Base-by-base conservation (phyloP, 2,888 invertebrate genomes). In the Metallyticus violacea region DNA sequence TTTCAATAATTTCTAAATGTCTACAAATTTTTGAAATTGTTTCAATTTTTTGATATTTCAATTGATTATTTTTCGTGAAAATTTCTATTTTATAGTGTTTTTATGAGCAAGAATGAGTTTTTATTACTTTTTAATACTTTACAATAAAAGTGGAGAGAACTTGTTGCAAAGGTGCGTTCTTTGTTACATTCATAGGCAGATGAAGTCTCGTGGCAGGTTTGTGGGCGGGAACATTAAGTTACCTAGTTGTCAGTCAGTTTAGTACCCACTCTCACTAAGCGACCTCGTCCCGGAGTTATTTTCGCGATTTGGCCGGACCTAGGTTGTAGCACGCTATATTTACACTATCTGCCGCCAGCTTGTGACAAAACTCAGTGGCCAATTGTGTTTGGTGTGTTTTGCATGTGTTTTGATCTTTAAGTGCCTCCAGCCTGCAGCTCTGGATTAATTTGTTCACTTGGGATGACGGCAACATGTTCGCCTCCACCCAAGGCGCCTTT, bases 381-480 rank as follows among this genome's bases (percentile, higher is more conserved):
- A 22, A 62, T 62, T 62, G 40, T 62, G 40, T 62, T 62, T 62
- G 40, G 40, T 62, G 40, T n/a, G n/a, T n/a, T n/a, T n/a, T n/a
- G n/a, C n/a, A n/a, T n/a, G n/a, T n/a, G n/a, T n/a, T n/a, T n/a
- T n/a, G n/a, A n/a, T n/a, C n/a, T 62, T 40, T 62, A 62, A 62
- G 40, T 62, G 40, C 15, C 29, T 81, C 30, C 81, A 29, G 28
- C 29, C 81, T 81, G 81, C 81, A 81, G 28, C 30, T 30, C 30
- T 81, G 30, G 81, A 81, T 81, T 81, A 81, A 81, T 81, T 30
- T 30, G 28, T 81, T 81, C 81, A 25, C 26, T 30, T 81, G 85
- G 77, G 85, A 85, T 85, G 85, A 77, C 77, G 78, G 9, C 22
- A 85, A 77, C 26, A 85, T 85, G 85, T 85, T 85, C 78, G 78